phyloP scores from a whole-genome alignment of 2,113 vertebrate genomes.

The Struthidea cinerea region DNA sequence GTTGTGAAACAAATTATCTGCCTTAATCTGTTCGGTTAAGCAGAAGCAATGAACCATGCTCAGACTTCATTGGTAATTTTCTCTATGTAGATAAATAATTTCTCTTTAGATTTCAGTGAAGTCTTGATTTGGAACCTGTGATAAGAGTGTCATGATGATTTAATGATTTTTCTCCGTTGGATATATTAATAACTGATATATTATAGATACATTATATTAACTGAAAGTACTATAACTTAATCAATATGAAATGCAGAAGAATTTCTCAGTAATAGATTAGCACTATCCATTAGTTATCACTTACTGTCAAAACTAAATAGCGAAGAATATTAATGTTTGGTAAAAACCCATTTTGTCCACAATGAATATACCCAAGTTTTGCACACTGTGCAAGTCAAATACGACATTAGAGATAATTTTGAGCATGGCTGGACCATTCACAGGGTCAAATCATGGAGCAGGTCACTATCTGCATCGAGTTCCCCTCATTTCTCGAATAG shows the following conservation, averaged over 20 bases:
- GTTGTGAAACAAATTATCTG: background rate
- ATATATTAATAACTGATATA: background rate
- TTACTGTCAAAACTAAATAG: background rate
- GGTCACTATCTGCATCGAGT: background rate
- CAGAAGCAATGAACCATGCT: background rate
- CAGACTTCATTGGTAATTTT: background rate
- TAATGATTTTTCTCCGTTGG: background rate
- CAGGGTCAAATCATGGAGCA: background rate
- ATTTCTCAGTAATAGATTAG: background rate
- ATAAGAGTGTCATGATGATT: background rate
- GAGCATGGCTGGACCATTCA: background rate
- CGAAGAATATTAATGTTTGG: background rate
- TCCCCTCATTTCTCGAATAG: background rate
- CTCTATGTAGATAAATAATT: background rate
- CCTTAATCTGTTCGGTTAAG: background rate
- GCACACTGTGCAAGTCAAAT: fast-evolving
- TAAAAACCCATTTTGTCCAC: fast-evolving
- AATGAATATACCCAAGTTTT: background rate
- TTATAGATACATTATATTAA: background rate
- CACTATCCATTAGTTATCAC: background rate
- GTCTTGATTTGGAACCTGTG: background rate
- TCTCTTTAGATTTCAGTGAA: background rate
- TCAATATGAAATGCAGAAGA: background rate
- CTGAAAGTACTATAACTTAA: background rate
- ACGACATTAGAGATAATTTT: background rate